Evolutionary conservation across 1,140 invertebrate species (phyloP).

Genomic region (Apis cerana): DNA sequence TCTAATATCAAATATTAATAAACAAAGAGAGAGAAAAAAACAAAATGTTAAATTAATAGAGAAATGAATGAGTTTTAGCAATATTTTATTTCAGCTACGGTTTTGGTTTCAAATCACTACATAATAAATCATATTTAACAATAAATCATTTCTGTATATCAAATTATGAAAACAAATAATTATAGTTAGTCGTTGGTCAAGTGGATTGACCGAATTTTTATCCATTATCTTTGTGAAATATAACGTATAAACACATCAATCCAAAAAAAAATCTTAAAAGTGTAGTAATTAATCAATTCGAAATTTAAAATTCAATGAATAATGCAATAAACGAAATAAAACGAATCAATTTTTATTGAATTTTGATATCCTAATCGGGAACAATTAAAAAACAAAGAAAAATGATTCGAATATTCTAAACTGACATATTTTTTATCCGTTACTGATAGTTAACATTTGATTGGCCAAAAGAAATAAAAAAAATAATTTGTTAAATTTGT

Average conservation of each 20-base stretch:
- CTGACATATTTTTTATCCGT: not conserved
- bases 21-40: not conserved
- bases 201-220: slow-evolving; percentile 27
- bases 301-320: slow-evolving; percentile 38
- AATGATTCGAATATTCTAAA: slow-evolving; percentile 39
- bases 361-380: not conserved
- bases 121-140: slow-evolving; percentile 30
- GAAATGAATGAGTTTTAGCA: slow-evolving; percentile 11
- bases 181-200: slow-evolving; percentile 27
- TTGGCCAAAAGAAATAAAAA: not conserved
- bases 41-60: not conserved
- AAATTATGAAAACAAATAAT: slow-evolving; percentile 35
- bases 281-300: slow-evolving; percentile 35
- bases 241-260: slow-evolving; percentile 16
- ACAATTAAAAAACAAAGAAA: slow-evolving; percentile 23
- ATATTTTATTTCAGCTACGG: slow-evolving; percentile 6
- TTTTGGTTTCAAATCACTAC: not conserved
- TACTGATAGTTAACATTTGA: not conserved
- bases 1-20: not conserved
- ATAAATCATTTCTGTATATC: slow-evolving; percentile 22
- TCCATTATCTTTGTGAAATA: slow-evolving; percentile 1
- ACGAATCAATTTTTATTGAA: not conserved
- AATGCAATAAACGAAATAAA: slow-evolving; percentile 1
- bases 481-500: too few species aligned
- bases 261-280: slow-evolving; percentile 24